Percentiles rank a stretch among this genome's conserved stretches.
Conservation (phyloP, 2,113 vertebrate genomes). For the Merops nubicus region DNA sequence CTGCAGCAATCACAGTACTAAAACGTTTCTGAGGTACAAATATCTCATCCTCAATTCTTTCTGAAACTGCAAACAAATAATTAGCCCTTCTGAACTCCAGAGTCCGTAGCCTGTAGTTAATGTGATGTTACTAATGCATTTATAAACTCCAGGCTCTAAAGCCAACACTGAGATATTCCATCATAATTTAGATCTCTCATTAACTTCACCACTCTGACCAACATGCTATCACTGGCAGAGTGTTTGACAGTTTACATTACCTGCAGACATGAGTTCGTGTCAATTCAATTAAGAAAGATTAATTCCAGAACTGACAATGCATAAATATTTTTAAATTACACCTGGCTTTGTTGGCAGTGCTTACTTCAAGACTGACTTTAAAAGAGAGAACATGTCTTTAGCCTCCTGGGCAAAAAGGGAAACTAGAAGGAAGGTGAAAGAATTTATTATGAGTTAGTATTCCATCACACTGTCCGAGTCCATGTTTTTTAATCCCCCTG, state of each 20-base stretch:
- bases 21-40: constrained; percentile 10
- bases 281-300: constrained; percentile 74
- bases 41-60: background rate
- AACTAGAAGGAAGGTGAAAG: constrained; percentile 20
- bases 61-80: constrained; percentile 51
- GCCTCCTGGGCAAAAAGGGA: constrained; percentile 63
- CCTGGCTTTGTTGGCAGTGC: constrained; percentile 64
- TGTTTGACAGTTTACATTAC: constrained; percentile 72
- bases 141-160: constrained; percentile 64
- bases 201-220: constrained; percentile 65
- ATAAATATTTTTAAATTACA: constrained; percentile 74
- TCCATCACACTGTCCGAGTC: background rate
- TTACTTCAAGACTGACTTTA: constrained; percentile 18
- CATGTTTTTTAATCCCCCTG: background rate
- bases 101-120: constrained; percentile 35
- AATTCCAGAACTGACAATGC: constrained; percentile 71
- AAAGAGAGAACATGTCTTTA: constrained; percentile 39
- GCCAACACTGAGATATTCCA: constrained; percentile 51
- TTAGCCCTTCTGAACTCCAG: constrained; percentile 35
- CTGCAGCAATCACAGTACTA: background rate
- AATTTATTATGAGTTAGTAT: constrained; percentile 35
- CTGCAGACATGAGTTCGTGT: constrained; percentile 65
- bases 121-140: constrained; percentile 59
- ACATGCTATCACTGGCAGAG: constrained; percentile 65
- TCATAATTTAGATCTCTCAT: constrained; percentile 64